Conservation (phyloP, 2,797 vertebrate genomes). For the Hozukius guyotensis region DNA sequence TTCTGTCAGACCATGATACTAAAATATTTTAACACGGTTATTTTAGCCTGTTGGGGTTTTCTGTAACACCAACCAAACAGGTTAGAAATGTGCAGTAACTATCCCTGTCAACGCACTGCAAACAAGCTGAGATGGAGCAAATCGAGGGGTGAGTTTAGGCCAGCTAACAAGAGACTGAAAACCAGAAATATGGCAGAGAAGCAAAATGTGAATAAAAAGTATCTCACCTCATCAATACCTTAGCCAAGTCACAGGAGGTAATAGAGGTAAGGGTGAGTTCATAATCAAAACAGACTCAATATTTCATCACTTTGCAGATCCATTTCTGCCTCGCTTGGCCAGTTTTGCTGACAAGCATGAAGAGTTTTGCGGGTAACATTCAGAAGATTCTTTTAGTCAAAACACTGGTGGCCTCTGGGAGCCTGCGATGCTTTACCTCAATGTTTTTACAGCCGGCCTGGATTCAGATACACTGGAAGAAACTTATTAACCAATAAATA, state of each 20-base stretch:
- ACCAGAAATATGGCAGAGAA: slow-evolving; percentile 41
- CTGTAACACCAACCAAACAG: slow-evolving; percentile 10
- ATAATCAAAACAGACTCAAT: slow-evolving; percentile 70
- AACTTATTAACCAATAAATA: slow-evolving; percentile 48
- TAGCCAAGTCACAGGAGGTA: slow-evolving; percentile 58
- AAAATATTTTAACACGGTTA: slow-evolving; percentile 25
- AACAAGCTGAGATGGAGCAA: slow-evolving; percentile 51
- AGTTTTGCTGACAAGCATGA: slow-evolving; percentile 49
- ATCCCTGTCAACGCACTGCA: slow-evolving; percentile 9
- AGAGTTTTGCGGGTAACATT: slow-evolving; percentile 39
- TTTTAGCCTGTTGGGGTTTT: slow-evolving; percentile 20
- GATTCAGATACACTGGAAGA: slow-evolving; percentile 15
- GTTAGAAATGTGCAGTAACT: neutral
- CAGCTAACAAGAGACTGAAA: slow-evolving; percentile 47
- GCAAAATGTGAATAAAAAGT: slow-evolving; percentile 38
- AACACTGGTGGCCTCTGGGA: slow-evolving; percentile 48
- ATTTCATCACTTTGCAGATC: slow-evolving; percentile 66
- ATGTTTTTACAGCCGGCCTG: slow-evolving; percentile 38
- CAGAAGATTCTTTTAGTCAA: slow-evolving; percentile 53
- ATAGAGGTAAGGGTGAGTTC: slow-evolving; percentile 61
- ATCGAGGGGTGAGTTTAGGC: slow-evolving; percentile 37
- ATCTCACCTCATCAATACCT: slow-evolving; percentile 60
- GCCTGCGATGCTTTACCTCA: slow-evolving; percentile 38
- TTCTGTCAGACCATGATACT: slow-evolving; percentile 17
- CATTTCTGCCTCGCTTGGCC: slow-evolving; percentile 44